These are phyloP conservation scores for Eupithecia pulchellata DNA, from an alignment of 2,888 invertebrate species.

Conservation along the genomic window DNA sequence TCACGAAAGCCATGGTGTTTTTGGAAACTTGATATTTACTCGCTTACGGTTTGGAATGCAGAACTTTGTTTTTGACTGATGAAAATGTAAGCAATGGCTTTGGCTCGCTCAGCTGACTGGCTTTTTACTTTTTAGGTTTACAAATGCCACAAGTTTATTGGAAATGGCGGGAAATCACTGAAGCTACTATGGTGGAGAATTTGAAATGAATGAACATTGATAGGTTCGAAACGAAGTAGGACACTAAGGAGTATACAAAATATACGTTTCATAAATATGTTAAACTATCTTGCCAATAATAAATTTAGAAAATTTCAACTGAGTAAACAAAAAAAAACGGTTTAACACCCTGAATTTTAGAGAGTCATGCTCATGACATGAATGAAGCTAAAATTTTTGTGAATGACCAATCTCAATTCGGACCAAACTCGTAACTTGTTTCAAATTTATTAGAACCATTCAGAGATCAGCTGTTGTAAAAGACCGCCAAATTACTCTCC, in stretches of 20 bases:
- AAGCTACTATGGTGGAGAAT: neutral
- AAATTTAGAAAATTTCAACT: neutral
- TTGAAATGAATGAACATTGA: neutral
- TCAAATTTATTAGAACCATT: conserved; percentile 46
- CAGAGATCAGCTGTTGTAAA: conserved; percentile 31
- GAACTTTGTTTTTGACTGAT: neutral
- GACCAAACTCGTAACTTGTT: conserved; percentile 24
- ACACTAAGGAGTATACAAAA: neutral
- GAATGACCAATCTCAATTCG: conserved; percentile 15
- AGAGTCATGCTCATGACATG: neutral
- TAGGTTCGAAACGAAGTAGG: conserved; percentile 18
- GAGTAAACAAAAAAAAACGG: too few relatives aligned
- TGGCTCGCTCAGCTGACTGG: neutral
- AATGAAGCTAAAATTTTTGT: neutral
- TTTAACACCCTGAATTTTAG: neutral
- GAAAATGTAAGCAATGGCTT: neutral
- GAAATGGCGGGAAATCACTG: conserved; percentile 40
- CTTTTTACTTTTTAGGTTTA: conserved; percentile 15
- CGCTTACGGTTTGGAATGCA: neutral
- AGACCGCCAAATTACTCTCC: conserved; percentile 28
- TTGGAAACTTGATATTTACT: neutral
- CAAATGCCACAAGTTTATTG: conserved; percentile 11
- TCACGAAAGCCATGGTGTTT: conserved; percentile 59
- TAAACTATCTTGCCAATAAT: neutral
- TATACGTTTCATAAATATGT: neutral